A percentile compares a stretch with the other conserved stretches of the same genome.
These are phyloP conservation scores for Falcunculus frontatus DNA, from an alignment of 2,113 vertebrate genomes.

Conservation along the genomic window DNA sequence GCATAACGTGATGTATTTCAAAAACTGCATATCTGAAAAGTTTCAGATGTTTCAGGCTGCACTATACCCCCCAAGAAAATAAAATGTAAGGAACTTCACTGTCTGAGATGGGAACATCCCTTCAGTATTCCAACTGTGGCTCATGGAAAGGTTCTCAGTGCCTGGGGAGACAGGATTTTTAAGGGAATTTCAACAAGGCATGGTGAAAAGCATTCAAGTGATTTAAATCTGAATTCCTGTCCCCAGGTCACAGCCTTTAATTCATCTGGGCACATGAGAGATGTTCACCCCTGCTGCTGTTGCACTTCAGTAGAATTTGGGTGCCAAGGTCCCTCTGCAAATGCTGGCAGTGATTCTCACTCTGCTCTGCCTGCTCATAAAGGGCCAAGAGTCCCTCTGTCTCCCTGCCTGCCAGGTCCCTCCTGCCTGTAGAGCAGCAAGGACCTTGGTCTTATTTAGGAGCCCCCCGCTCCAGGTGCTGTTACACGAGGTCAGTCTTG, in stretches of 20 bases:
- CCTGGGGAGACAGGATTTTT: not conserved
- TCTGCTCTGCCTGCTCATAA: not conserved
- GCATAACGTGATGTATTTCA: not conserved
- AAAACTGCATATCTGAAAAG: not conserved
- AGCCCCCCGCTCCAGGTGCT: not conserved
- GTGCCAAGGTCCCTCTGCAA: not conserved
- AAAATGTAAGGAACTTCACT: not conserved
- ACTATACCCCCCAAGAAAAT: not conserved
- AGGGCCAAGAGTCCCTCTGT: not conserved
- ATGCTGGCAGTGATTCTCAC: not conserved
- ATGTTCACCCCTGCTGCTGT: not conserved
- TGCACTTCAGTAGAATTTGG: not conserved
- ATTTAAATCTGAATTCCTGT: not conserved
- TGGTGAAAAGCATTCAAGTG: not conserved
- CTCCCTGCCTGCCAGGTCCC: not conserved
- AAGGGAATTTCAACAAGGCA: not conserved
- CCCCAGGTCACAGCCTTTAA: not conserved
- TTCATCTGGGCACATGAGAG: not conserved
- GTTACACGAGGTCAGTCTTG: fast-evolving
- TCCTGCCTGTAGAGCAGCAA: not conserved
- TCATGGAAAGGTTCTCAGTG: not conserved
- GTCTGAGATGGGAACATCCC: not conserved
- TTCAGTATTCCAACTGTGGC: not conserved
- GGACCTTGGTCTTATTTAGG: not conserved
- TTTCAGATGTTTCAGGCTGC: not conserved